phyloP scores from a whole-genome alignment of 1,140 invertebrate genomes.

The Lineus longissimus region DNA sequence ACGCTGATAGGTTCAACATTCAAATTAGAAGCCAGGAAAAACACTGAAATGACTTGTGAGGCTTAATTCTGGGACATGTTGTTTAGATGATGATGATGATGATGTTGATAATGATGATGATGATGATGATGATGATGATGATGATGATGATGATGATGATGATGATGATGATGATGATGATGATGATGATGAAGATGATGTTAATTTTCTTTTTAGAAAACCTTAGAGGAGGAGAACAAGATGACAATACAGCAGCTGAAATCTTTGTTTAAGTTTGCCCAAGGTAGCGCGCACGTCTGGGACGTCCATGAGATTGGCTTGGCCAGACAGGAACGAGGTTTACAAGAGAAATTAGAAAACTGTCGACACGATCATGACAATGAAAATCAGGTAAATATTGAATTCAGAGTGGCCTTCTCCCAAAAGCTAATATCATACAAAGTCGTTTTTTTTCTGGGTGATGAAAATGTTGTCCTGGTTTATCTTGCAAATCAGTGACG shows the following conservation, averaged over 20 bases:
- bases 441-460: no score
- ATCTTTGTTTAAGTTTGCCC: slow-evolving; percentile 48
- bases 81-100: no score
- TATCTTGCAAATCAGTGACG: no score
- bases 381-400: slow-evolving; percentile 45
- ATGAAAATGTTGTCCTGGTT: no score
- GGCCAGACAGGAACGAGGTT: slow-evolving; percentile 44
- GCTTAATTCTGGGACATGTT: neutral
- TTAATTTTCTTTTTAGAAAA: slow-evolving; percentile 36
- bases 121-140: no score
- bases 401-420: neutral
- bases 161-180: no score
- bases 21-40: neutral
- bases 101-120: no score
- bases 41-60: neutral
- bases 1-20: no score
- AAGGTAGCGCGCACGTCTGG: slow-evolving; percentile 51
- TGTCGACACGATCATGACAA: slow-evolving; percentile 46
- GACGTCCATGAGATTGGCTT: slow-evolving; percentile 52
- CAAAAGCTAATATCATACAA: no score
- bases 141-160: no score
- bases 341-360: slow-evolving; percentile 49
- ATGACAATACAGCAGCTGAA: slow-evolving; percentile 34
- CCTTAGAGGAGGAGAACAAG: slow-evolving; percentile 39
- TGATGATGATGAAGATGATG: no score